phyloP scores from a whole-genome alignment of 2,797 vertebrate genomes.

The Ciconia nigra region DNA sequence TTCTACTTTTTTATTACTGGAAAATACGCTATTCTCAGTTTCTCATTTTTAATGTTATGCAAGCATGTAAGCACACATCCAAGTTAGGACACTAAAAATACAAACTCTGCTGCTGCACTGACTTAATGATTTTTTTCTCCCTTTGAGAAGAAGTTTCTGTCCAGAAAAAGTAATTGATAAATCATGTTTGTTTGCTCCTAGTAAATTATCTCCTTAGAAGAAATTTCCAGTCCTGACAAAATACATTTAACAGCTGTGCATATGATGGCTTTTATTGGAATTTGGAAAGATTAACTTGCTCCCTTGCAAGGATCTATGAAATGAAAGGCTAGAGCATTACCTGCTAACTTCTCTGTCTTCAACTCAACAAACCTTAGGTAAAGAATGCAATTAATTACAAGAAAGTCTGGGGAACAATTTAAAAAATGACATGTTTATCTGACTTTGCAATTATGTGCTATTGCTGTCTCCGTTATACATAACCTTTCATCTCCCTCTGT shows the following conservation, averaged over 20 bases:
- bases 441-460: background rate
- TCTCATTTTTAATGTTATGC: background rate
- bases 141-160: background rate
- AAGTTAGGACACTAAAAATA: background rate
- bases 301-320: background rate
- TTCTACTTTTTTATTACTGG: background rate
- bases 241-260: background rate
- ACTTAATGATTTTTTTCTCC: background rate
- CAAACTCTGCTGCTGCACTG: background rate
- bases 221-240: background rate
- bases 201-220: background rate
- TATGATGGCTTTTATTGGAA: background rate
- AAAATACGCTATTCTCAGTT: background rate
- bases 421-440: background rate
- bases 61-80: background rate
- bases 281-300: background rate
- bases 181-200: background rate
- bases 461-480: background rate
- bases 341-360: background rate
- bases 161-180: background rate
- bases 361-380: background rate
- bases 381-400: slow-evolving; percentile 2
- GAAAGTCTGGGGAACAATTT: background rate
- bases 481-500: background rate
- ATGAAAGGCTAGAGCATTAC: background rate